Percentiles rank a stretch among this genome's conserved stretches.
phyloP scores from a whole-genome alignment of 2,113 vertebrate genomes.

The Phycodurus eques region DNA sequence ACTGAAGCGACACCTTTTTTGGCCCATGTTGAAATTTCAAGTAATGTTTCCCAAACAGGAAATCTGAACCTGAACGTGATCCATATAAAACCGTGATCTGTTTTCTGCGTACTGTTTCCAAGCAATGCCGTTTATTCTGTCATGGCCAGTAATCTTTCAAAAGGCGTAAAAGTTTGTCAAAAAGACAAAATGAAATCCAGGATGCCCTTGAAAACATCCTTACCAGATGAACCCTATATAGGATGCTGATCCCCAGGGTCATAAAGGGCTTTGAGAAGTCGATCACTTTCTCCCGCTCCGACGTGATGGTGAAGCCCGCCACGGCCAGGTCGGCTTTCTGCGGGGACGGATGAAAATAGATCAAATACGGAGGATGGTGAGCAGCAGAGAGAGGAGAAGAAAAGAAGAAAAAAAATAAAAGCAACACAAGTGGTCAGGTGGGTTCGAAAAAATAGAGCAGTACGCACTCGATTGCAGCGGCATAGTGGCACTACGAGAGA shows the following conservation, averaged over 20 bases:
- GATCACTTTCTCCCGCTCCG: conserved; percentile 91
- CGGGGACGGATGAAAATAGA: conserved; percentile 39
- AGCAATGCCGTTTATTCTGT: not conserved
- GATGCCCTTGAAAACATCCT: conserved; percentile 41
- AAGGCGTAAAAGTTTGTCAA: conserved; percentile 22
- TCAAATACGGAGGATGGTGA: conserved; percentile 23
- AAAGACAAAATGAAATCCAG: conserved; percentile 33
- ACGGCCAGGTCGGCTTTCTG: conserved; percentile 94
- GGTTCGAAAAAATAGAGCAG: conserved; percentile 31
- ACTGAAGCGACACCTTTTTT: not conserved
- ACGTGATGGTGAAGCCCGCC: conserved; percentile 93
- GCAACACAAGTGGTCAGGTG: conserved; percentile 31
- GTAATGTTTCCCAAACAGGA: not conserved
- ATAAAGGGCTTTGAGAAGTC: conserved; percentile 95
- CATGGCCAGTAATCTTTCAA: conserved; percentile 6
- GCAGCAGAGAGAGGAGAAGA: conserved; percentile 19
- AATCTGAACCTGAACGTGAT: not conserved
- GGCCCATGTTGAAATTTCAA: not conserved
- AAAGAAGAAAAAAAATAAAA: conserved; percentile 22
- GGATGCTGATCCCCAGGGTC: conserved; percentile 92
- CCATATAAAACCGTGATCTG: not conserved
- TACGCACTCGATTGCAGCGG: conserved; percentile 1
- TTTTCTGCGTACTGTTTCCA: conserved; percentile 6
- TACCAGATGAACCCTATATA: conserved; percentile 91
- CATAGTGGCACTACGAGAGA: conserved; percentile 9